Base-by-base conservation (phyloP, 1,140 invertebrate species). In the Condylostylus longicornis region DNA sequence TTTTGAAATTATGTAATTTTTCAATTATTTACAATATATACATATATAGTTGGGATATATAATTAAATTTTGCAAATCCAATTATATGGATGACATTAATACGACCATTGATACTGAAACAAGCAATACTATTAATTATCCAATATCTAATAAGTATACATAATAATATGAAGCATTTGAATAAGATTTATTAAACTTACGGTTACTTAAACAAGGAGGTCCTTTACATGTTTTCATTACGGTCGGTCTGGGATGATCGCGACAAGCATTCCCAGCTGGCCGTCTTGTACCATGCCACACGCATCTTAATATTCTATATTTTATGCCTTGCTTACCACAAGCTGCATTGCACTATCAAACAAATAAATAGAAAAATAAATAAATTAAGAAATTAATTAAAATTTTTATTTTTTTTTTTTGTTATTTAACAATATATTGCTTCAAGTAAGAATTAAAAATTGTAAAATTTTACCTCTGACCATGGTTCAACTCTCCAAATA, bases 261-360 rank as follows among this genome's bases (percentile, higher is more conserved):
- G 70, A 59, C 85, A 89, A 14, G 80, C 79, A 47, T 80, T 80
- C 12, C 80, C 83, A 7, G 85, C 83, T 18, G 82, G 73, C 48
- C 79, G 73, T 48, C 80, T 77, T 13, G 77, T 80, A 25, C 79
- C 79, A 47, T 73, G 79, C 86, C 86, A 91, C 33, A 88, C 83
- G 58, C 87, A 93, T 49, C 85, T 79, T 23, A 90, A 63, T 45
- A 82, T 79, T 45, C 86, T 70, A 50, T 84, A 85, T 59, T 84
- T 81, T 30, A 82, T 72, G 2, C 85, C 85, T 22, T 69, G 61
- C 1, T 51, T 47, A 17, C 69, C 69, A 53, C 86, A 90, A 4
- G 69, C 61, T 30, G 80, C 82, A 44, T 75, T 72, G 55, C 86
- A 90, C 84, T 89, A 47, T 30, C 36, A 20, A 31, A 15, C 6